These are phyloP conservation scores for Melitaea cinxia DNA, from an alignment of 1,140 invertebrate genomes.

Conservation along the genomic window DNA sequence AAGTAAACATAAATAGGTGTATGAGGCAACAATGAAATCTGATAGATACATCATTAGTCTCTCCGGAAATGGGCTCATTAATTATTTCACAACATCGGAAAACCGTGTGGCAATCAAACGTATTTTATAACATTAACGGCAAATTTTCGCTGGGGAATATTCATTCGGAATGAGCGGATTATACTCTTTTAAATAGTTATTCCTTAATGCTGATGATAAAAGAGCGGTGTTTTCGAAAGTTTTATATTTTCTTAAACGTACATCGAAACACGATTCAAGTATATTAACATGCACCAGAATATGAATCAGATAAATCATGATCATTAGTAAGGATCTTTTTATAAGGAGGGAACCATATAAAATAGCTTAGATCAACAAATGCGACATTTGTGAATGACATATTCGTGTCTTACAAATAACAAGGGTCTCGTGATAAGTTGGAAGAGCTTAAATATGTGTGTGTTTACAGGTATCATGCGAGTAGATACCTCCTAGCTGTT, in stretches of 20 bases:
- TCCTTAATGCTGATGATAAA: background rate
- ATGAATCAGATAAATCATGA: background rate
- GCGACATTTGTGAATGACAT: background rate
- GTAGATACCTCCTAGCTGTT: no score
- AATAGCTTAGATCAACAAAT: background rate
- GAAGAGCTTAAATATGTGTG: background rate
- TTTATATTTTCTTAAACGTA: no score
- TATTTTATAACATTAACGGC: no score
- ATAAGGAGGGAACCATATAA: background rate
- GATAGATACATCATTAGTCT: slow-evolving; percentile 3
- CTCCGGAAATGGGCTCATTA: slow-evolving; percentile 1
- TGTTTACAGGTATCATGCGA: background rate
- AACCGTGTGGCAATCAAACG: slow-evolving; percentile 1
- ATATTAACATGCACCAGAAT: background rate
- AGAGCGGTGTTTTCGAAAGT: no score
- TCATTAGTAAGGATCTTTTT: background rate
- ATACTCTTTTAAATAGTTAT: background rate
- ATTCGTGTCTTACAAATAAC: no score
- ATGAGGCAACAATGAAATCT: background rate
- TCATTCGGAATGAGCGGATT: background rate
- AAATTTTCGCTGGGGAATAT: slow-evolving; percentile 3
- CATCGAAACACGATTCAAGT: no score
- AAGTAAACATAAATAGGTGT: slow-evolving; percentile 1
- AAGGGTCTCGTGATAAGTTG: slow-evolving; percentile 1
- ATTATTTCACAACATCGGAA: slow-evolving; percentile 10